Evolutionary conservation across 2,797 vertebrate species (phyloP).

Genomic region (Leptoclinus maculatus): DNA sequence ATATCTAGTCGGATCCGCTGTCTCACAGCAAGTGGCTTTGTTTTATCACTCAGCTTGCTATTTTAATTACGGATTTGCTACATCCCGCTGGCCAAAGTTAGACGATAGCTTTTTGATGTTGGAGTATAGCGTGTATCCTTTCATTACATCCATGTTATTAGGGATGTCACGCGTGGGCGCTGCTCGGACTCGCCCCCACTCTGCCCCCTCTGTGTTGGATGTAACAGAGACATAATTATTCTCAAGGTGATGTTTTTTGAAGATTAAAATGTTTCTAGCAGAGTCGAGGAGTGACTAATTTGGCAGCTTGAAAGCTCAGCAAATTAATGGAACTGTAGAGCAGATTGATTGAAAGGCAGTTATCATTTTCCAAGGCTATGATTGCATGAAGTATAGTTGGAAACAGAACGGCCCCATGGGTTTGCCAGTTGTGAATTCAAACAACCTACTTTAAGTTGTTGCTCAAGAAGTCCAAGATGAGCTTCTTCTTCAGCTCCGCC

Average conservation of each 20-base stretch:
- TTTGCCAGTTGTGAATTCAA: constrained; percentile 48
- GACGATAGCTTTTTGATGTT: constrained; percentile 79
- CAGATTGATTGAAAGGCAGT: constrained; percentile 67
- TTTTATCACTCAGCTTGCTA: constrained; percentile 78
- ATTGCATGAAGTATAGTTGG: constrained; percentile 56
- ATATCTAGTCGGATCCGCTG: constrained; percentile 74
- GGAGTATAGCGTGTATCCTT: constrained; percentile 56
- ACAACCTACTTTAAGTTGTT: constrained; percentile 52
- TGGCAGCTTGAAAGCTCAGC: constrained; percentile 56
- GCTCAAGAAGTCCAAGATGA: constrained; percentile 24
- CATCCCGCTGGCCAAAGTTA: constrained; percentile 73
- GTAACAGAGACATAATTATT: constrained; percentile 61
- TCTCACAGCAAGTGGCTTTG: constrained; percentile 79
- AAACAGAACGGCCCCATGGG: constrained; percentile 38
- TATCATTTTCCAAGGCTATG: constrained; percentile 48
- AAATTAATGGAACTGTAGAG: constrained; percentile 56
- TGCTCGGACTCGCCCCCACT: constrained; percentile 50
- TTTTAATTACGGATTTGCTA: constrained; percentile 85
- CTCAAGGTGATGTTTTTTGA: constrained; percentile 73
- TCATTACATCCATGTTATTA: constrained; percentile 73
- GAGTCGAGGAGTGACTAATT: constrained; percentile 64
- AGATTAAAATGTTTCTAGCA: constrained; percentile 65
- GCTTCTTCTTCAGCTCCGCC: constrained; percentile 23
- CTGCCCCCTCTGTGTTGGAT: constrained; percentile 38
- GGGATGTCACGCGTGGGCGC: constrained; percentile 55